phyloP scores from a whole-genome alignment of 2,113 vertebrate species.

The Morone chrysops region DNA sequence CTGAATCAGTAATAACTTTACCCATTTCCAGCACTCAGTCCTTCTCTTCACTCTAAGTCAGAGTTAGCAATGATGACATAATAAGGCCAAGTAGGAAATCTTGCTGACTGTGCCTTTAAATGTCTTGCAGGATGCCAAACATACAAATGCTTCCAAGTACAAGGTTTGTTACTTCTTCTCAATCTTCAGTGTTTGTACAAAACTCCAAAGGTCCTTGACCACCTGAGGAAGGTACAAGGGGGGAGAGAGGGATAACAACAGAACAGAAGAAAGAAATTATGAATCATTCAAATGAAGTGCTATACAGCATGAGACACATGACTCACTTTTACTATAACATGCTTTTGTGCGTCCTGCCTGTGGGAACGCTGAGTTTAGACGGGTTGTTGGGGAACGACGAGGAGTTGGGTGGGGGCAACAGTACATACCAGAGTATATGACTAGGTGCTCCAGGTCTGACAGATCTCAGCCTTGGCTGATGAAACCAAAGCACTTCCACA shows the following conservation, averaged over 20 bases:
- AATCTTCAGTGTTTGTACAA: conserved; percentile 82
- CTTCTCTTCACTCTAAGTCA: conserved; percentile 7
- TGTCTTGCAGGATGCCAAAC: conserved; percentile 54
- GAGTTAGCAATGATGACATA: conserved; percentile 8
- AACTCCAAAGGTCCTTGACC: conserved; percentile 86
- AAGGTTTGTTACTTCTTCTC: conserved; percentile 76
- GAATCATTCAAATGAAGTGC: conserved; percentile 68
- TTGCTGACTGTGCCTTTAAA: conserved; percentile 80
- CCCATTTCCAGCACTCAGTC: conserved; percentile 3
- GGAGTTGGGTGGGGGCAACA: conserved; percentile 75
- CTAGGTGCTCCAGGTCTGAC: conserved; percentile 85
- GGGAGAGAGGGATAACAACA: conserved; percentile 23
- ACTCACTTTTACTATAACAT: conserved; percentile 76
- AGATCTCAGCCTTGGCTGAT: conserved; percentile 81
- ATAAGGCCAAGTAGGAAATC: conserved; percentile 50
- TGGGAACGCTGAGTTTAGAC: conserved; percentile 69
- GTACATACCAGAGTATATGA: conserved; percentile 86
- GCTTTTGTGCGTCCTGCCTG: conserved; percentile 68
- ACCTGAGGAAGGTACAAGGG: conserved; percentile 77
- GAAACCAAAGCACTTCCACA: conserved; percentile 85
- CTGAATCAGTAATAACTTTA: conserved; percentile 31
- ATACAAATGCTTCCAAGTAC: conserved; percentile 31
- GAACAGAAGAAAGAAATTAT: conserved; percentile 54
- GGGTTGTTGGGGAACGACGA: conserved; percentile 69
- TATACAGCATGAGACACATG: conserved; percentile 61